These are phyloP conservation scores for Subanguina moxae DNA, from an alignment of 1,140 invertebrate genomes.

Conservation along the genomic window DNA sequence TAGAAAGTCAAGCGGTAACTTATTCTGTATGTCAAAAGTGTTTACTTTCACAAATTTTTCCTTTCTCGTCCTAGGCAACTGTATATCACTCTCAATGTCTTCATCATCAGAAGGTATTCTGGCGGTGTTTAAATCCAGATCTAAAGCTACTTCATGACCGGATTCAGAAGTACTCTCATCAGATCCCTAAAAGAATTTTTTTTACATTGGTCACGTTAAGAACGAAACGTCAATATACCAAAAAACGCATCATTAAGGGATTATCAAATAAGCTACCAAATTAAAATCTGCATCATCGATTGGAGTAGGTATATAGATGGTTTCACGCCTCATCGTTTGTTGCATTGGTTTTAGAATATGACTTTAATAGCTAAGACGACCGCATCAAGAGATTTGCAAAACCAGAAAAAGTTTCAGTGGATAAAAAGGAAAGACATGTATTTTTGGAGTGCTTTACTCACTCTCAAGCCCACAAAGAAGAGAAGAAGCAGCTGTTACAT, in stretches of 20 bases:
- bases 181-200: no score
- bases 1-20: not conserved
- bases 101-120: conserved; percentile 18
- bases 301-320: conserved; percentile 27
- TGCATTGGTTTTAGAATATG: conserved; percentile 14
- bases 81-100: conserved; percentile 7
- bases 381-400: not conserved
- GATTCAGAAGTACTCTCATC: not conserved
- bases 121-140: conserved; percentile 8
- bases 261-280: conserved; percentile 33
- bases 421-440: no score
- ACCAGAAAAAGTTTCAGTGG: no score
- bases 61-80: not conserved
- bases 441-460: no score
- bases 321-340: conserved; percentile 32
- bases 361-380: conserved; percentile 8
- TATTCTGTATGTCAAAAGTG: no score
- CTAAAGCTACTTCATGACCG: not conserved
- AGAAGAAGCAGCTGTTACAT: no score
- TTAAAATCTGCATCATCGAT: conserved; percentile 12
- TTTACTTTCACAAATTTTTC: conserved; percentile 20
- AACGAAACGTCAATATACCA: no score
- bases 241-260: no score
- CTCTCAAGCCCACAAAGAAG: no score
- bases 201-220: no score